These are phyloP conservation scores for Dinocampus coccinellae DNA, from an alignment of 2,888 invertebrate species.

Conservation along the genomic window DNA sequence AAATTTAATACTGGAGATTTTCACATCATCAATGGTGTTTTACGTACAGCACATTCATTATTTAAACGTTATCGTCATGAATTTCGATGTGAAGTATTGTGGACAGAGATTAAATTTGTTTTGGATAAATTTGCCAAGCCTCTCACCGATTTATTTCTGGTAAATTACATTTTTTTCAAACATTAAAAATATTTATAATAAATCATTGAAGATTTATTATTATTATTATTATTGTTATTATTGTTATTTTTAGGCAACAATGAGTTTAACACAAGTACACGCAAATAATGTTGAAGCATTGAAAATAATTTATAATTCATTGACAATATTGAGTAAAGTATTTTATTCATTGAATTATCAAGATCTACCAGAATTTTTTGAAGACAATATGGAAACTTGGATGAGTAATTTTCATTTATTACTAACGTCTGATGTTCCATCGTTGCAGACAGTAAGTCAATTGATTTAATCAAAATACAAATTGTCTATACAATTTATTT, in stretches of 20 bases:
- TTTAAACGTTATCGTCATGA: conserved; percentile 97
- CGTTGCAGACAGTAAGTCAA: conserved; percentile 63
- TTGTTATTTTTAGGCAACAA: conserved; percentile 78
- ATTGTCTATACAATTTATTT: not conserved
- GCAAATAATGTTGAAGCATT: conserved; percentile 84
- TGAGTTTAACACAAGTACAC: conserved; percentile 84
- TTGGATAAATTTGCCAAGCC: conserved; percentile 94
- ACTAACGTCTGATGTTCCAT: conserved; percentile 79
- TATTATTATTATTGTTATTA: not conserved
- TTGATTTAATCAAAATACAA: conserved; percentile 20
- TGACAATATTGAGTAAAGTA: conserved; percentile 91
- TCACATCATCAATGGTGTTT: conserved; percentile 92
- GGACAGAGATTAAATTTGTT: conserved; percentile 98
- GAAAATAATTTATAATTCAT: conserved; percentile 88
- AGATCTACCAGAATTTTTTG: conserved; percentile 98
- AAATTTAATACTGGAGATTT: conserved; percentile 94
- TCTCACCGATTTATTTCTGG: conserved; percentile 90
- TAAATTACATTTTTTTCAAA: conserved; percentile 67
- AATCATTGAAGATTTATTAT: no score
- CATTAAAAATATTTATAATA: no score
- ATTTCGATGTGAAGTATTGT: conserved; percentile 93
- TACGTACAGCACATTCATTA: conserved; percentile 95
- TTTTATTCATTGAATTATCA: conserved; percentile 98
- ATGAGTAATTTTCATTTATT: conserved; percentile 91
- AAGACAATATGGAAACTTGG: conserved; percentile 97